A percentile compares a stretch with the other conserved stretches of the same genome.
Evolutionary conservation across 2,113 vertebrate species (phyloP).

Genomic region (Melanerpes aurifrons): DNA sequence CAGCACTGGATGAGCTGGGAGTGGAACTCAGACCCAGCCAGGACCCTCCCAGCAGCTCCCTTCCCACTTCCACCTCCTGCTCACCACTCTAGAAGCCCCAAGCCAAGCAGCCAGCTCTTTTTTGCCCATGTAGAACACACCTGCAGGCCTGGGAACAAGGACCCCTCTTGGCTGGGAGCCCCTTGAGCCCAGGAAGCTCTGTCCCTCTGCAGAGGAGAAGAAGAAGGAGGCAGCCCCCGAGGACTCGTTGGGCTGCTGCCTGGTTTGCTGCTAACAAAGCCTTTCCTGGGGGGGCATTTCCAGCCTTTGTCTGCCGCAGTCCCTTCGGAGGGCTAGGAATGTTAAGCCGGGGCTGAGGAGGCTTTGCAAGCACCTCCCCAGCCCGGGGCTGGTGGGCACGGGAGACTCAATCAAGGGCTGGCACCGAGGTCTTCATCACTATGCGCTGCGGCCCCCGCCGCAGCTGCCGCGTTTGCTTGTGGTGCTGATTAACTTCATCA

Average conservation of each 20-base stretch:
- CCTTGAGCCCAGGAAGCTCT: background rate
- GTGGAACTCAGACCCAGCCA: fast-evolving
- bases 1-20: background rate
- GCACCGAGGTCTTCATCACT: background rate
- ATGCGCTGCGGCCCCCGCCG: background rate
- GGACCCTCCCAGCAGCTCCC: background rate
- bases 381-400: background rate
- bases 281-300: background rate
- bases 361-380: background rate
- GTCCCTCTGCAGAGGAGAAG: background rate
- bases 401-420: background rate
- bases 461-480: slow-evolving; percentile 10
- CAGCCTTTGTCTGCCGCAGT: background rate
- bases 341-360: background rate
- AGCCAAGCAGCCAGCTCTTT: background rate
- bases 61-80: background rate
- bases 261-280: background rate
- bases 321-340: background rate
- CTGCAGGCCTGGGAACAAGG: background rate
- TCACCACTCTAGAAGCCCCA: background rate
- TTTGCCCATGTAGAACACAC: background rate
- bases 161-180: fast-evolving
- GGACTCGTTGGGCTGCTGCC: background rate
- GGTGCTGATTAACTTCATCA: slow-evolving; percentile 67
- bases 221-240: background rate